phyloP scores from a whole-genome alignment of 2,797 vertebrate genomes.

The Cryptoblepharus egeriae region DNA sequence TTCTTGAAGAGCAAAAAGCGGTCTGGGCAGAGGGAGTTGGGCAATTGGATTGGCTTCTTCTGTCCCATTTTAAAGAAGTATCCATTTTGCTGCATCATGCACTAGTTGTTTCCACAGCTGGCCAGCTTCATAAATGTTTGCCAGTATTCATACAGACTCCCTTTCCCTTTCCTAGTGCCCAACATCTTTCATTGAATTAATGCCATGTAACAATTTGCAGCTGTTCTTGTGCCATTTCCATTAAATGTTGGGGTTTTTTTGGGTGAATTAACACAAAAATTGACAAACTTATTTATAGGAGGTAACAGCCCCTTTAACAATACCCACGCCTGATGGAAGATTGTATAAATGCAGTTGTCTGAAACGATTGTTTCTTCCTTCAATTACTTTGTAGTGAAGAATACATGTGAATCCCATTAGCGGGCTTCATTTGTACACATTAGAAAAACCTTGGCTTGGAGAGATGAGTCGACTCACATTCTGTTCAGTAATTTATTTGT shows the following conservation, averaged over 20 bases:
- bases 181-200: constrained; percentile 51
- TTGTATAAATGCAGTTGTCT: constrained; percentile 44
- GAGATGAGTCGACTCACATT: constrained; percentile 22
- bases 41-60: neutral
- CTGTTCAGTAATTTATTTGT: neutral
- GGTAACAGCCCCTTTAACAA: constrained; percentile 47
- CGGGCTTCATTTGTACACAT: neutral
- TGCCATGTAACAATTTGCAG: constrained; percentile 51
- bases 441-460: constrained; percentile 24
- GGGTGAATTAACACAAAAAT: neutral
- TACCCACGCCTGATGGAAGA: constrained; percentile 11
- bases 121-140: constrained; percentile 31
- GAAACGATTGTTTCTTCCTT: neutral
- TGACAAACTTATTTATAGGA: constrained; percentile 52
- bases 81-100: constrained; percentile 44
- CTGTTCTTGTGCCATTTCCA: constrained; percentile 46
- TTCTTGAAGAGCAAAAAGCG: constrained; percentile 11
- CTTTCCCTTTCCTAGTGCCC: neutral
- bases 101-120: constrained; percentile 45
- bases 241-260: constrained; percentile 41
- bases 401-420: constrained; percentile 51
- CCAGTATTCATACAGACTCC: neutral
- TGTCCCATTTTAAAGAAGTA: constrained; percentile 35
- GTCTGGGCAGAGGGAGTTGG: neutral
- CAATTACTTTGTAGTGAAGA: constrained; percentile 54